phyloP scores from a whole-genome alignment of 2,797 vertebrate species.

The Neostethus bicornis region DNA sequence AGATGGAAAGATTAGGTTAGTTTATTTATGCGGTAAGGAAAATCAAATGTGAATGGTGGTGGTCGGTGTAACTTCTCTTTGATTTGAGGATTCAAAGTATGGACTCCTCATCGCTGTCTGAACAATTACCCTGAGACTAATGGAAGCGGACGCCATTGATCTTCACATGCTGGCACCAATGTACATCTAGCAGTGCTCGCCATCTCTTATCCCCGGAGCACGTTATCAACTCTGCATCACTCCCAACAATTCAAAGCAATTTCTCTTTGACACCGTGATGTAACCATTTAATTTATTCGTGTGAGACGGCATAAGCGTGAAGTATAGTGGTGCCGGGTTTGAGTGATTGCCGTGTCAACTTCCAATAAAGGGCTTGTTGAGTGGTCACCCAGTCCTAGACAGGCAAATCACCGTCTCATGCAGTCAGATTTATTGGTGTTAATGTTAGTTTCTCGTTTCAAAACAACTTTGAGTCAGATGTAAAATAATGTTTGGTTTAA shows the following conservation, averaged over 20 bases:
- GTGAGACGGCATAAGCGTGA: slow-evolving; percentile 31
- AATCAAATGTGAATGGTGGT: slow-evolving; percentile 52
- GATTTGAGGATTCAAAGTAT: slow-evolving; percentile 63
- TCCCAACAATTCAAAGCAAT: slow-evolving; percentile 38
- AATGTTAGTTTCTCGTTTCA: too few species aligned
- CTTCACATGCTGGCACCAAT: slow-evolving; percentile 60
- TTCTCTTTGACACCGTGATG: slow-evolving; percentile 50
- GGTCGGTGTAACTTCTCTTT: slow-evolving; percentile 54
- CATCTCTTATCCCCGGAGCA: slow-evolving; percentile 34
- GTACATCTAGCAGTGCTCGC: slow-evolving; percentile 39
- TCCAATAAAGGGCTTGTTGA: slow-evolving; percentile 27
- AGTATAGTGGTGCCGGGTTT: slow-evolving; percentile 36
- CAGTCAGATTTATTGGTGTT: neutral
- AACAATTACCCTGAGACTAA: slow-evolving; percentile 71
- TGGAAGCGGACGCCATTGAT: slow-evolving; percentile 63
- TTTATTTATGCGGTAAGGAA: slow-evolving; percentile 39
- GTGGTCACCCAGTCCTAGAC: slow-evolving; percentile 15
- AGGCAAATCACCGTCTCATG: slow-evolving; percentile 41
- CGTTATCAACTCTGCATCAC: slow-evolving; percentile 33
- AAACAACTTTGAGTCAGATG: too few species aligned
- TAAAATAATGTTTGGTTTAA: too few species aligned
- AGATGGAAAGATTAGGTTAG: slow-evolving; percentile 31
- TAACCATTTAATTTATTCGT: slow-evolving; percentile 53
- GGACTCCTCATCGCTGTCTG: slow-evolving; percentile 58
- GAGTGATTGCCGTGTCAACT: slow-evolving; percentile 42